phyloP scores from a whole-genome alignment of 2,113 vertebrate species.

The Microcebus ravelobensis region DNA sequence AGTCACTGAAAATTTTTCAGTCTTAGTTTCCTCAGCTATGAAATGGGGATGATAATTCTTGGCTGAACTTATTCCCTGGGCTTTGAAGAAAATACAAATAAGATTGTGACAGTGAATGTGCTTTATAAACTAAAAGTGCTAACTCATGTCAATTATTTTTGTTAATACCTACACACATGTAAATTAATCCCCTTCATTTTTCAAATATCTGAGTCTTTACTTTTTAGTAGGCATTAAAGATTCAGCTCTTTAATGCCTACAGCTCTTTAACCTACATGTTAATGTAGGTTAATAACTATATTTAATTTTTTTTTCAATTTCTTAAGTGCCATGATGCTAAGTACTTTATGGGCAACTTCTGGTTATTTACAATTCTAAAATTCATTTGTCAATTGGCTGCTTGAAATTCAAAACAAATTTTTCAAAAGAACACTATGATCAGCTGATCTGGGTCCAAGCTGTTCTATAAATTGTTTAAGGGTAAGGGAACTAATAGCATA shows the following conservation, averaged over 20 bases:
- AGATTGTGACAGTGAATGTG: background rate
- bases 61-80: background rate
- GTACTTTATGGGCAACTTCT: background rate
- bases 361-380: constrained; percentile 17
- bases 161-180: background rate
- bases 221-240: background rate
- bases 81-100: background rate
- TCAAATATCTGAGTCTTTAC: background rate
- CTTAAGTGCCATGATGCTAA: background rate
- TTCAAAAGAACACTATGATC: background rate
- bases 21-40: background rate
- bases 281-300: background rate
- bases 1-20: background rate
- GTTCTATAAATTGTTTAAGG: background rate
- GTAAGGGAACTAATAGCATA: background rate
- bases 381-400: background rate
- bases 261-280: too few species aligned
- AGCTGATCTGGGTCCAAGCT: background rate
- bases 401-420: constrained; percentile 26
- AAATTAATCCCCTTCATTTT: background rate
- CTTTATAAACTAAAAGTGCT: background rate
- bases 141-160: background rate
- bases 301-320: background rate
- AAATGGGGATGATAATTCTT: background rate
- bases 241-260: background rate